Percentiles rank a stretch among this genome's conserved stretches.
Evolutionary conservation across 2,113 vertebrate species (phyloP).

Genomic region (Neogale vison): DNA sequence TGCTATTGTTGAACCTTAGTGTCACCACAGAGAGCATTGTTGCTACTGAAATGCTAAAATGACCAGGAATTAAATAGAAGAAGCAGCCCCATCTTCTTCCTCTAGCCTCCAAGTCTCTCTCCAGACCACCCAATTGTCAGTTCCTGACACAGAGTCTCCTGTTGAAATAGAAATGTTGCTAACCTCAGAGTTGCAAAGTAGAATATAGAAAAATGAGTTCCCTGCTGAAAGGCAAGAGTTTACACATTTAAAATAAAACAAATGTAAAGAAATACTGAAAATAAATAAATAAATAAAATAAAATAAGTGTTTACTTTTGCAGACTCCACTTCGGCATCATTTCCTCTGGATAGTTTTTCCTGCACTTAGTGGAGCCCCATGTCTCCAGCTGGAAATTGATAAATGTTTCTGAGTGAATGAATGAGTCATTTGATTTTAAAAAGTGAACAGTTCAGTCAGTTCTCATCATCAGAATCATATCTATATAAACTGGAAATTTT

Average conservation of each 20-base stretch:
- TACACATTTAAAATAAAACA: background rate
- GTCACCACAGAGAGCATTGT: background rate
- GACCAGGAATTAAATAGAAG: background rate
- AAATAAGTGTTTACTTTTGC: background rate
- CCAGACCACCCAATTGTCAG: background rate
- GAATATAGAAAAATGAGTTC: background rate
- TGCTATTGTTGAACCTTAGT: background rate
- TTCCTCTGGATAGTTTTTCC: slow-evolving; percentile 28
- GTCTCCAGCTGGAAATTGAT: background rate
- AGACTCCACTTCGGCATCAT: background rate
- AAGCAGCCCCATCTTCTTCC: background rate
- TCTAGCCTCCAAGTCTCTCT: background rate
- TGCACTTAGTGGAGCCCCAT: background rate
- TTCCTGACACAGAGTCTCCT: background rate
- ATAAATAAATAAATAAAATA: background rate
- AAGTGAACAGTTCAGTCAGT: background rate
- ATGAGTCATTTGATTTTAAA: slow-evolving; percentile 35
- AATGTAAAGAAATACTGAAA: background rate
- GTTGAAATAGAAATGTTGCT: background rate
- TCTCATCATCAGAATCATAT: background rate
- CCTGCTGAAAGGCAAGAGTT: background rate
- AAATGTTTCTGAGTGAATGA: background rate
- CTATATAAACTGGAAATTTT: background rate
- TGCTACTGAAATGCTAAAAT: background rate
- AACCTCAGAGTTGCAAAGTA: background rate